Percentiles rank a stretch among this genome's conserved stretches.
Conservation (phyloP, 1,140 invertebrate genomes). For the Ceratosolen solmsi region DNA sequence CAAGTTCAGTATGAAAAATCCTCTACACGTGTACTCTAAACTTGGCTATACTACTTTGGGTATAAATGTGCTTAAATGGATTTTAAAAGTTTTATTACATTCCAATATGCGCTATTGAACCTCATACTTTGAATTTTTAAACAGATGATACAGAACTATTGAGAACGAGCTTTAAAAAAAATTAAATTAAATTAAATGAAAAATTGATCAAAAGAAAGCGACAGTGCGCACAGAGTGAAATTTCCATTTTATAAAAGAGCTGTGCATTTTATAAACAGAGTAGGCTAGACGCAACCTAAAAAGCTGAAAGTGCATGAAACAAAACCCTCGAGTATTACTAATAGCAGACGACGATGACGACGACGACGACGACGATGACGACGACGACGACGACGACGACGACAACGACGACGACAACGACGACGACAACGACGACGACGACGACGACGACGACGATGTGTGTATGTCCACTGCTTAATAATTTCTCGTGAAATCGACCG, state of each 20-base stretch:
- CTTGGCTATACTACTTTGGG: neutral
- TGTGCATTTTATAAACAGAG: too few species aligned
- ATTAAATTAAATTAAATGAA: too few species aligned
- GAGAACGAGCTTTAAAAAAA: neutral
- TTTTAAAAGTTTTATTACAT: neutral
- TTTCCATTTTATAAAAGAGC: too few species aligned
- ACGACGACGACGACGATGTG: slow-evolving; percentile 30
- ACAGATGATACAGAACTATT: too few species aligned
- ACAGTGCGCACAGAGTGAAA: too few species aligned
- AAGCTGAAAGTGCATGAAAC: neutral
- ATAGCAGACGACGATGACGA: neutral
- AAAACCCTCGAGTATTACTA: neutral
- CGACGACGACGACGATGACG: neutral
- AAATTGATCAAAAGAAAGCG: too few species aligned
- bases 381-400: neutral
- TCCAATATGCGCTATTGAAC: too few species aligned
- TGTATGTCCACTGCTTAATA: slow-evolving; percentile 54
- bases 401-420: neutral
- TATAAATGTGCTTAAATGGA: neutral
- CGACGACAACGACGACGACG: neutral
- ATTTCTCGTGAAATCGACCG: slow-evolving; percentile 59
- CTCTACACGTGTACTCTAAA: neutral
- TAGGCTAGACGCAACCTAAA: neutral
- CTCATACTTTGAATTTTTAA: too few species aligned
- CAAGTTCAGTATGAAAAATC: neutral